phyloP scores from a whole-genome alignment of 2,797 vertebrate genomes.

The Fistularia commersonii region DNA sequence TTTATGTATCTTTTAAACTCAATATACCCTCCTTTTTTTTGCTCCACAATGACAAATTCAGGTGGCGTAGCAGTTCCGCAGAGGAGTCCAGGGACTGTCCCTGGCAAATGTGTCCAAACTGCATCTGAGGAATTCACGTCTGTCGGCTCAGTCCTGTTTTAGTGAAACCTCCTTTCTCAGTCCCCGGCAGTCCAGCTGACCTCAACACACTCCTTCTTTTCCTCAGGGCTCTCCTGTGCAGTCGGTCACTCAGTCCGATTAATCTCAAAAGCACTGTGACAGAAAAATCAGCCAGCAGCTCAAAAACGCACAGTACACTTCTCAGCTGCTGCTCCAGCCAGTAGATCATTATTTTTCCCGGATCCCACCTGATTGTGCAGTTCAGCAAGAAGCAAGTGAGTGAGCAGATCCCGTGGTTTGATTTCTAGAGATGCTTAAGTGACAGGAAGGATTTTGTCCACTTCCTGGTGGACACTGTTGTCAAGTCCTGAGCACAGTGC shows the following conservation, averaged over 20 bases:
- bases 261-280: constrained; percentile 33
- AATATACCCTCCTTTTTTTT: constrained; percentile 39
- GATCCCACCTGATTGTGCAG: constrained; percentile 22
- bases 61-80: constrained; percentile 38
- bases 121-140: constrained; percentile 33
- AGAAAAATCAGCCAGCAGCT: constrained; percentile 18
- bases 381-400: constrained; percentile 46
- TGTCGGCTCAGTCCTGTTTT: constrained; percentile 18
- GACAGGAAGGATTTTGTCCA: constrained; percentile 38
- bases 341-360: constrained; percentile 2
- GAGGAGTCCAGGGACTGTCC: constrained; percentile 25
- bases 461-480: constrained; percentile 24
- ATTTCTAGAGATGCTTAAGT: constrained; percentile 29
- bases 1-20: constrained; percentile 42
- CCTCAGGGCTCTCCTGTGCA: constrained; percentile 2
- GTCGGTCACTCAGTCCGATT: constrained; percentile 8
- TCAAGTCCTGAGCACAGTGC: constrained; percentile 64
- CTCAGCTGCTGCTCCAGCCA: background rate
- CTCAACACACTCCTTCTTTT: constrained; percentile 7
- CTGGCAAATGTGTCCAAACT: constrained; percentile 18
- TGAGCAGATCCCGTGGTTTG: constrained; percentile 40
- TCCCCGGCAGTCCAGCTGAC: background rate
- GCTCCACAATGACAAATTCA: constrained; percentile 43
- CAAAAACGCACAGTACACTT: constrained; percentile 2
- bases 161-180: background rate